A percentile compares a stretch with the other conserved stretches of the same genome.
Conservation (phyloP, 2,113 vertebrate species). For the Sialia sialis region DNA sequence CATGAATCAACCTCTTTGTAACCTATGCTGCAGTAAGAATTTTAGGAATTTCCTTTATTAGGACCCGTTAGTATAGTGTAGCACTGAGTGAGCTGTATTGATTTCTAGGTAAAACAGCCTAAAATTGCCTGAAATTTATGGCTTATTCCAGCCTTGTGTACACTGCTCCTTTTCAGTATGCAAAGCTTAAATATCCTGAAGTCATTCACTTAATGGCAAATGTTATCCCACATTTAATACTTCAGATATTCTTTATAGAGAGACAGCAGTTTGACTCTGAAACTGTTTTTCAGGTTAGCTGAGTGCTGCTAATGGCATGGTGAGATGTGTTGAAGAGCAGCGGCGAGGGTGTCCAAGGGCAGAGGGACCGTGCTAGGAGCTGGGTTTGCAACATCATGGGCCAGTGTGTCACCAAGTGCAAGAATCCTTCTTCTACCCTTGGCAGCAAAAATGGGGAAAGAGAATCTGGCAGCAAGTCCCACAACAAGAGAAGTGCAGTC, state of each 20-base stretch:
- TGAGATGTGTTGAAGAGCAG: constrained; percentile 81
- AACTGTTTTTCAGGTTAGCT: constrained; percentile 65
- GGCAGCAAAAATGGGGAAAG: constrained; percentile 98
- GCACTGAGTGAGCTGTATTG: constrained; percentile 40
- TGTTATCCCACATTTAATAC: not conserved
- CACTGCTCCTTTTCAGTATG: constrained; percentile 15
- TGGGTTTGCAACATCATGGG: constrained; percentile 86
- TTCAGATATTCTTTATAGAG: not conserved
- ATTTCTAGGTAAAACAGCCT: constrained; percentile 32
- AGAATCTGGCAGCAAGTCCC: constrained; percentile 87
- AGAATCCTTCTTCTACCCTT: constrained; percentile 96
- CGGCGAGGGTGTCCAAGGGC: constrained; percentile 77
- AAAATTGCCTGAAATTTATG: constrained; percentile 16
- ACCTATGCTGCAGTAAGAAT: constrained; percentile 65
- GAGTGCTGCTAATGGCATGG: constrained; percentile 82
- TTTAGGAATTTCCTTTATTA: constrained; percentile 72
- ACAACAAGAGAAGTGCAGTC: constrained; percentile 81
- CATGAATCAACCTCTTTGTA: constrained; percentile 71
- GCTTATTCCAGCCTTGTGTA: not conserved
- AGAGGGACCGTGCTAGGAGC: constrained; percentile 72
- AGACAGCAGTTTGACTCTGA: not conserved
- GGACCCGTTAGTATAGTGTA: constrained; percentile 4
- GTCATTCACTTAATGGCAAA: not conserved
- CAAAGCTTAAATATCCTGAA: constrained; percentile 34
- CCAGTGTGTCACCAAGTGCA: constrained; percentile 99